Conservation (phyloP, 2,888 invertebrate genomes). For the Dioctria linearis region DNA sequence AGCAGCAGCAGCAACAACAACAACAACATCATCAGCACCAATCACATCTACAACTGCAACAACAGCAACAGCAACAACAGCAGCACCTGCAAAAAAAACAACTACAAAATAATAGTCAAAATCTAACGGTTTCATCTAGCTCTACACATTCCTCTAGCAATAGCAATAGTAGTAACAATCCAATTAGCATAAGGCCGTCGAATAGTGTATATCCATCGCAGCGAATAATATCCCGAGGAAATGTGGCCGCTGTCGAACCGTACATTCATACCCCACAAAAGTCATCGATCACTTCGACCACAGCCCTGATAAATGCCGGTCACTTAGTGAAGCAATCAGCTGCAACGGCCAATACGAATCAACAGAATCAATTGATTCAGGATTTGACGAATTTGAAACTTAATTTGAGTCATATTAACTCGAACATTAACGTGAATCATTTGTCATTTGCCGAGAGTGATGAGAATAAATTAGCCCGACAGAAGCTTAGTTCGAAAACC, state of each 20-base stretch:
- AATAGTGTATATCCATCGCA: conserved; percentile 69
- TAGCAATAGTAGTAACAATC: conserved; percentile 56
- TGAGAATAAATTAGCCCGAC: conserved; percentile 70
- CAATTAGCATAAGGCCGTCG: conserved; percentile 61
- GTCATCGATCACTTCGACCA: conserved; percentile 71
- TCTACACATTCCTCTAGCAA: conserved; percentile 28
- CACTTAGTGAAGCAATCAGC: conserved; percentile 67
- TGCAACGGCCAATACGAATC: conserved; percentile 69
- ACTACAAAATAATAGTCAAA: conserved; percentile 56
- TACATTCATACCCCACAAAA: conserved; percentile 87
- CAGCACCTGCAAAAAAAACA: conserved; percentile 62
- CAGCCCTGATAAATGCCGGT: conserved; percentile 64
- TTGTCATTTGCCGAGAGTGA: conserved; percentile 75
- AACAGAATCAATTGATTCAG: conserved; percentile 70
- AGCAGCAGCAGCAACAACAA: conserved; percentile 51
- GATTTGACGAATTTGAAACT: conserved; percentile 69
- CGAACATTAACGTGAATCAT: conserved; percentile 73
- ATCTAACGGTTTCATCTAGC: conserved; percentile 41
- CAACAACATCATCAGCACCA: conserved; percentile 61
- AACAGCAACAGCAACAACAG: conserved; percentile 60
- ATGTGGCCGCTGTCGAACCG: conserved; percentile 90
- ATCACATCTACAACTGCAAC: conserved; percentile 63
- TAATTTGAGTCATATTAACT: conserved; percentile 66
- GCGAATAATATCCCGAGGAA: conserved; percentile 75
- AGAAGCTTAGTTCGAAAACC: conserved; percentile 64